These are phyloP conservation scores for Ammodytes dubius DNA, from an alignment of 2,113 vertebrate genomes.

Conservation along the genomic window DNA sequence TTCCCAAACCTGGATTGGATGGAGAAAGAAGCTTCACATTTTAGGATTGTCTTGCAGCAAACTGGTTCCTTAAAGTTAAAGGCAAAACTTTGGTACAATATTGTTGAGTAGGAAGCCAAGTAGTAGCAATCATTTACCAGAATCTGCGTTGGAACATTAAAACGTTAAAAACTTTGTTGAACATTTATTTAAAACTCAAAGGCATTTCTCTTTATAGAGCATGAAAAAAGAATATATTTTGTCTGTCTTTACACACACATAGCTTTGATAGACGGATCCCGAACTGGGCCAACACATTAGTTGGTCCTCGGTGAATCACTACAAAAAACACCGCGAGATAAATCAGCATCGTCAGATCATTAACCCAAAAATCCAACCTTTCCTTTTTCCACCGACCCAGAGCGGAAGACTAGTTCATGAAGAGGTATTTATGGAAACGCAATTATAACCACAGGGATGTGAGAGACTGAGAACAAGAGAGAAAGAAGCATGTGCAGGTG, in stretches of 20 bases:
- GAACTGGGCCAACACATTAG: conserved; percentile 63
- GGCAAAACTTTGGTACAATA: background rate
- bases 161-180: background rate
- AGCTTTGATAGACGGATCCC: conserved; percentile 10
- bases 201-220: background rate
- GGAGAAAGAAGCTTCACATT: background rate
- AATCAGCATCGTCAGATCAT: conserved; percentile 50
- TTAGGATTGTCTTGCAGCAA: background rate
- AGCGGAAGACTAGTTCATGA: conserved; percentile 47
- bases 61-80: background rate
- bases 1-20: conserved; percentile 89
- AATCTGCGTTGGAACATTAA: background rate
- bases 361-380: conserved; percentile 79
- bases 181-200: background rate
- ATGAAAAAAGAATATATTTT: background rate
- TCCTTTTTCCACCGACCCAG: conserved; percentile 51
- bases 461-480: conserved; percentile 6
- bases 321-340: conserved; percentile 34
- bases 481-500: conserved; percentile 45
- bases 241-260: background rate
- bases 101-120: background rate
- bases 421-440: conserved; percentile 77
- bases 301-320: conserved; percentile 44
- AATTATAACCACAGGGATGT: conserved; percentile 67
- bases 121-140: background rate